Base-by-base conservation (phyloP, 2,797 vertebrate species). In the Danio albolineatus region DNA sequence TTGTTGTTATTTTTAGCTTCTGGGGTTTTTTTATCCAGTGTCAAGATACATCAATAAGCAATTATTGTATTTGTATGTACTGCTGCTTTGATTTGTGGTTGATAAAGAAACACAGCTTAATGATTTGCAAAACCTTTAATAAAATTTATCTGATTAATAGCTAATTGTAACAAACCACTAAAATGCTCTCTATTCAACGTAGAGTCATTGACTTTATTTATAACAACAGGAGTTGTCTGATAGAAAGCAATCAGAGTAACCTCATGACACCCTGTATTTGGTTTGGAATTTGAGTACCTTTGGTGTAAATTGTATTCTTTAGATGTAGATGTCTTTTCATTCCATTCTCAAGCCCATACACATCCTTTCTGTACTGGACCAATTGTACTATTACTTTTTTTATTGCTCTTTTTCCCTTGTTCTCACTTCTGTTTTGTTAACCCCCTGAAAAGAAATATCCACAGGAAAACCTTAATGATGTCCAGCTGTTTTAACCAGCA, bases 401-500 rank as follows among this genome's bases (percentile, higher is more conserved):
- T 16, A 39, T 53, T 66, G 51, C n/a, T 66, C 10, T 21, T 48
- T 73, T 77, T 41, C 36, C 43, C 61, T 54, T 59, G 41, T 54
- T 72, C 53, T 84, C 64, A 62, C 83, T 84, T 64, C 76, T 87
- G 43, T 60, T 78, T 69, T 19, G 44, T 49, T 69, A 49, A 59
- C n/a, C 54, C 41, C 43, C 59, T 59, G 65, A 69, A 56, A 78
- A 59, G 14, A 67, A 36, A 56, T 49, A 7, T 67, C 41, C 62
- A 48, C 51, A 77, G 62, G 62, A 77, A 38, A 57, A 67, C 49
- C 43, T 69, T 41, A 57, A 69, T 43, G 48, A 41, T 49, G 44
- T 60, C n/a, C 44, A 14, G 69, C 54, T 41, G n/a, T 41, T 8
- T 56, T 56, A 41, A 49, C 38, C 46, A 62, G 19, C 53, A 67